phyloP scores from a whole-genome alignment of 2,888 invertebrate genomes.

The Tiliacea aurago region DNA sequence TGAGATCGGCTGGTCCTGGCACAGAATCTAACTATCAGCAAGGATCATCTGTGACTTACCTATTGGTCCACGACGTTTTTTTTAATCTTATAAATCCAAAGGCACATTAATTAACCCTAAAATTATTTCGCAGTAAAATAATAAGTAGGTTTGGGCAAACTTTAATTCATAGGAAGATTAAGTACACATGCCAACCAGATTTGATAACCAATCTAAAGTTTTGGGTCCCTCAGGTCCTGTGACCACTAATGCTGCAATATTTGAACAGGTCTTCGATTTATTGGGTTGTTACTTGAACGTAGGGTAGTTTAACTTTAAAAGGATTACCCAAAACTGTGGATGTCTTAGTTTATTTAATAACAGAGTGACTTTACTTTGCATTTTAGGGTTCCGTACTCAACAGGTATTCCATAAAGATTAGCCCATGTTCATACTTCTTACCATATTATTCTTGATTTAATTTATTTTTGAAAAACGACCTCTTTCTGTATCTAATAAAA shows the following conservation, averaged over 20 bases:
- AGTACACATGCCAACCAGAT: neutral
- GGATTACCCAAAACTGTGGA: neutral
- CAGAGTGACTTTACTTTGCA: too few relatives aligned
- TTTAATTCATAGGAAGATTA: conserved; percentile 4
- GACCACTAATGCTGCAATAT: conserved; percentile 40
- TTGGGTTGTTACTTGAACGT: conserved; percentile 20
- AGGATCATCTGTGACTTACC: neutral
- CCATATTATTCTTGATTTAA: too few relatives aligned
- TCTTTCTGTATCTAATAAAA: too few relatives aligned
- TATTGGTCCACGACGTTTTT: neutral
- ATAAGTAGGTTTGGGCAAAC: neutral
- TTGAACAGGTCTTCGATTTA: conserved; percentile 39
- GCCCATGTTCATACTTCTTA: too few relatives aligned
- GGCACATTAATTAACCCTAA: neutral
- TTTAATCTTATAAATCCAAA: neutral
- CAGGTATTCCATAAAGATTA: too few relatives aligned
- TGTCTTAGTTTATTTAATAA: neutral
- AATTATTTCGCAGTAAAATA: neutral
- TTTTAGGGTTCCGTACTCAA: too few relatives aligned
- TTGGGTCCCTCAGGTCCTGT: conserved; percentile 1
- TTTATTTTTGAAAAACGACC: too few relatives aligned
- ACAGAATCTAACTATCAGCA: neutral
- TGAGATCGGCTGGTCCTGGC: too few relatives aligned
- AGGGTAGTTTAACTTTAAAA: neutral
- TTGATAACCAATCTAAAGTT: conserved; percentile 11